A percentile compares a stretch with the other conserved stretches of the same genome.
Evolutionary conservation across 1,140 invertebrate species (phyloP).

Genomic region (Pteromalus puparum): DNA sequence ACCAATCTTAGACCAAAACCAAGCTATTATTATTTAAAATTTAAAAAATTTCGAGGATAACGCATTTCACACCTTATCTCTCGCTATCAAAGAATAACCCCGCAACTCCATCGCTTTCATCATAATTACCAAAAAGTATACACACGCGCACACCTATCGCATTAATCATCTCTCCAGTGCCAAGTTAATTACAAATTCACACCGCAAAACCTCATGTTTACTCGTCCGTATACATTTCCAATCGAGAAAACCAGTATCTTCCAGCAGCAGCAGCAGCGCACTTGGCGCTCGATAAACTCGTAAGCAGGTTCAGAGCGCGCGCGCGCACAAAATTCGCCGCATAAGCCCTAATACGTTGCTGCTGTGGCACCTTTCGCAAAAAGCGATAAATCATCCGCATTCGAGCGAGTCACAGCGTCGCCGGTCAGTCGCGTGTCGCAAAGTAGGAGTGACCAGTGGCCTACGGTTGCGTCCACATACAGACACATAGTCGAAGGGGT

Average conservation of each 20-base stretch:
- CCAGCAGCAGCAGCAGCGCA: too few species aligned
- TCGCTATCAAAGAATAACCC: too few species aligned
- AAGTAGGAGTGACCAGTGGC: constrained; percentile 69
- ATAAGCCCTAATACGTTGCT: background rate
- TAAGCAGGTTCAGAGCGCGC: background rate
- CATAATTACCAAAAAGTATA: too few species aligned
- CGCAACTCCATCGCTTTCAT: too few species aligned
- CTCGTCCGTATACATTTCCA: background rate
- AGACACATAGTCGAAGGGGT: background rate
- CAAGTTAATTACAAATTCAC: constrained; percentile 23
- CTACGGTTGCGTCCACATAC: background rate
- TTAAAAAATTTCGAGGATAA: too few species aligned
- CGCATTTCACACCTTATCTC: too few species aligned
- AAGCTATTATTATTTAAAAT: too few species aligned
- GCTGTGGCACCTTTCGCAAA: constrained; percentile 17
- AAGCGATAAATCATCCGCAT: constrained; percentile 65
- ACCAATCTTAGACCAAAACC: too few species aligned
- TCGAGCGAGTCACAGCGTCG: constrained; percentile 3
- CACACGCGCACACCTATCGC: background rate
- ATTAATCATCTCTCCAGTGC: constrained; percentile 5
- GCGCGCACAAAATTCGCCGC: background rate
- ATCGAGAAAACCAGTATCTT: constrained; percentile 21
- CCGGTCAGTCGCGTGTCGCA: constrained; percentile 63
- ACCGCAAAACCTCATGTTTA: constrained; percentile 3
- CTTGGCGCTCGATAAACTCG: constrained; percentile 7